Conservation (phyloP, 2,113 vertebrate species). For the Hydrolagus affinis region DNA sequence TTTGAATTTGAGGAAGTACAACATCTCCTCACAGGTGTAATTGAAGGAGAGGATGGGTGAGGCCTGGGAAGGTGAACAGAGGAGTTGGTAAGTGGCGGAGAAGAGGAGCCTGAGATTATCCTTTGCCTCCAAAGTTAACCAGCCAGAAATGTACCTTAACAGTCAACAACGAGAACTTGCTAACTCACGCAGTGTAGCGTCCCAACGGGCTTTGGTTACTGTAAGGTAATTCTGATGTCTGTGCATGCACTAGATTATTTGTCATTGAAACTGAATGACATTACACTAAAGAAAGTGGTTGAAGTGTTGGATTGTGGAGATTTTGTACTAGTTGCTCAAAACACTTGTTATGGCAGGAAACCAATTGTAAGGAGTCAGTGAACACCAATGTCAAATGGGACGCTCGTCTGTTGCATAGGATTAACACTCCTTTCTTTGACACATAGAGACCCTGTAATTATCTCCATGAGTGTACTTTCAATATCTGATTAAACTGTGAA, state of each 20-base stretch:
- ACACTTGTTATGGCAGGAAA: not conserved
- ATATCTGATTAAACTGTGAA: slow-evolving; percentile 52
- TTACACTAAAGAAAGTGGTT: not conserved
- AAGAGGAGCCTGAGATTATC: too few relatives aligned
- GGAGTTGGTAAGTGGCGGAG: too few relatives aligned
- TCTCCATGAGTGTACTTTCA: slow-evolving; percentile 50
- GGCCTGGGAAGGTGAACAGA: too few relatives aligned
- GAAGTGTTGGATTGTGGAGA: not conserved
- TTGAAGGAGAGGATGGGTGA: too few relatives aligned
- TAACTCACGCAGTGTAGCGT: too few relatives aligned
- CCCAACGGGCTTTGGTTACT: too few relatives aligned
- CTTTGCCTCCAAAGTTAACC: too few relatives aligned
- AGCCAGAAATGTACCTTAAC: too few relatives aligned
- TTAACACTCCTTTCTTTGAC: slow-evolving; percentile 48
- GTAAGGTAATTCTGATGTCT: too few relatives aligned
- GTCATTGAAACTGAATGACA: not conserved
- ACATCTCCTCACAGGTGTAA: too few relatives aligned
- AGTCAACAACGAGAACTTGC: too few relatives aligned
- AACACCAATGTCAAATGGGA: slow-evolving; percentile 42
- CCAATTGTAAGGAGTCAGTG: slow-evolving; percentile 39
- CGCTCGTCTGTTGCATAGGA: slow-evolving; percentile 46
- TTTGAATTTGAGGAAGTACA: too few relatives aligned
- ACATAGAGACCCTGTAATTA: slow-evolving; percentile 51
- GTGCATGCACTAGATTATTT: not conserved
- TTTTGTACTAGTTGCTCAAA: not conserved